Evolutionary conservation across 2,113 vertebrate genomes (phyloP), one percentile per base, ranked within the genome.

Genomic region (Psilopsiagon aymara): DNA sequence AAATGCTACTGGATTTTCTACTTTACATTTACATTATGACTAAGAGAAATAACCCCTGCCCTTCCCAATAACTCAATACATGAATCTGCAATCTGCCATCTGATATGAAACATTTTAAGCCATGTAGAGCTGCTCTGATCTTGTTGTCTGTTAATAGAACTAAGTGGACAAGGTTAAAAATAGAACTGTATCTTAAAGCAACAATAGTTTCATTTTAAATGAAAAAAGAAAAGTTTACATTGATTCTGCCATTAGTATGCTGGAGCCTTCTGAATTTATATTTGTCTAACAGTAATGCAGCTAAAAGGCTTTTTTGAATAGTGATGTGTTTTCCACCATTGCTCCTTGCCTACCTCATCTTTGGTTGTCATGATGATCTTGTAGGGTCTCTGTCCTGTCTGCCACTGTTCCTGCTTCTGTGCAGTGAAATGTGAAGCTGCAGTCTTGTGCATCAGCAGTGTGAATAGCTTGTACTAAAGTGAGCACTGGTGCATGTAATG

Each of bases 21-120:
- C 82, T 86, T 79, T 96, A 47, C 53, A 57, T 95, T 96, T 95
- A 80, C 86, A 74, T 95, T 88, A 92, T 82, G 93, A 82, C 95
- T 92, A 94, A 96, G 78, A 96, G 89, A 89, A 95, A 87, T 37
- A 82, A 84, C 37, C 27, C 12, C 57, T 91, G 81, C 70, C 84
- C 86, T 96, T 82, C 64, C 73, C 69, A 49, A 23, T 39, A 77
- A 75, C 82, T 92, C 1, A 0, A 64, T 90, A 59, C 57, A 33
- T 43, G 63, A 39, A 82, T 90, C 80, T 88, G 66, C 59, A 74
- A 31, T 79, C 73, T 82, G 33, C 17, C 62, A 49, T 86, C 80
- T 80, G 59, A 82, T 92, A 37, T 37, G 57, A 77, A 39, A 27
- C 39, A 51, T 67, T 89, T 86, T 78, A 60, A 74, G 60, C 63